Base-by-base conservation (phyloP, 2,797 vertebrate species). In the Gila robusta region DNA sequence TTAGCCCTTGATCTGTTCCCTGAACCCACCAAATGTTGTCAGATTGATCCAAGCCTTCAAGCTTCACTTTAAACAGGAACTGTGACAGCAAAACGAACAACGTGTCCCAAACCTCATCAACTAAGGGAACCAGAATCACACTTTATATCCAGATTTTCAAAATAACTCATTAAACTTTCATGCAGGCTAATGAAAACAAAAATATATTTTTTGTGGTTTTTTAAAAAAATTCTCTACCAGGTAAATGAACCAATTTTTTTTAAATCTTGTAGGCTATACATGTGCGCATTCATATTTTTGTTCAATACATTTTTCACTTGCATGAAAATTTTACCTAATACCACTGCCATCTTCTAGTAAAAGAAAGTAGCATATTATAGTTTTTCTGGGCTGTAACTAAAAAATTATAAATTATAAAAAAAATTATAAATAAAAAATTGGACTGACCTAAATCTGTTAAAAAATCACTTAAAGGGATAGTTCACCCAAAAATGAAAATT, bases 11-110 rank as follows among this genome's bases (percentile, higher is more conserved):
- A 83, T 83, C 72, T 83, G 16, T 66, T 67, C 44, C 10, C 32
- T 49, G 44, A 83, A 83, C 59, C 54, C 70, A 62, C 54, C 19
- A 49, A 64, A 83, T 74, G 54, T 66, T 66, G 39, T 66, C 28
- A 74, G 28, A 77, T 77, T 77, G 35, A 82, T 56, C 6, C 49
- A 72, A 41, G 35, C 67, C 49, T 56, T 71, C 49, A 39, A 71
- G 66, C 17, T 26, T 47, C 17, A 21, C 26, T 21, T 47, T 79
- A 66, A 47, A 66, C 26, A 28, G 56, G 1, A 32, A 47, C n/a
- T 21, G 16, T 32, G 26, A 66, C 26, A 23, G 39, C 23, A 72
- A 72, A 16, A 72, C 59, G 62, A 79, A 59, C 35, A 59, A 11
- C 6, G 35, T n/a, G 23, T 26, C 35, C 35, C 35, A 59, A 16